These are phyloP conservation scores for Cactoblastis cactorum DNA, from an alignment of 2,888 invertebrate species.

Conservation along the genomic window DNA sequence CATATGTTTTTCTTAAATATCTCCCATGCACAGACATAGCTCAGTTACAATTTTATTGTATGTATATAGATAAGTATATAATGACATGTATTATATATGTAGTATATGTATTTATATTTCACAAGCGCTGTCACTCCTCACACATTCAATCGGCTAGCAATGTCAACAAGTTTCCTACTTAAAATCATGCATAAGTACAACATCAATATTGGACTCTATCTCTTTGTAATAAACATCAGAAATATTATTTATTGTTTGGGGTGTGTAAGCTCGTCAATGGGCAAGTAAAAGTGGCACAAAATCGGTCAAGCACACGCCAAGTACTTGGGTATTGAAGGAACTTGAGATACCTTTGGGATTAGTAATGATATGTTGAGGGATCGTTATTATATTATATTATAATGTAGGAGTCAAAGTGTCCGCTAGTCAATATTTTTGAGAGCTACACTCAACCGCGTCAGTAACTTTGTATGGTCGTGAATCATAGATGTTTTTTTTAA, in stretches of 20 bases:
- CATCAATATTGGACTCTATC: neutral
- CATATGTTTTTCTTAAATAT: no score
- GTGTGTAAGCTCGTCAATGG: constrained; percentile 20
- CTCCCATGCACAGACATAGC: no score
- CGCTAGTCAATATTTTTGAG: no score
- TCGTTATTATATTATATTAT: no score
- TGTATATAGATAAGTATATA: no score
- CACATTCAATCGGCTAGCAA: neutral
- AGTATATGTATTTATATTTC: neutral
- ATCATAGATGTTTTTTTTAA: no score
- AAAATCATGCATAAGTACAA: neutral
- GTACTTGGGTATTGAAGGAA: neutral
- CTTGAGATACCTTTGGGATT: neutral
- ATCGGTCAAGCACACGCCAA: constrained; percentile 32
- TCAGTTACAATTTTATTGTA: no score
- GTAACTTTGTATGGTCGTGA: no score
- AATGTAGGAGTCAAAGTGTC: no score
- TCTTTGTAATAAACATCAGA: neutral
- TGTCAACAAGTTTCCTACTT: neutral
- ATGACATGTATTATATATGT: no score
- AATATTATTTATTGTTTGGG: neutral
- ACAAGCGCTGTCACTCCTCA: neutral
- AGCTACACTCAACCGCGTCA: no score
- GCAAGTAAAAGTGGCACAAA: constrained; percentile 35
- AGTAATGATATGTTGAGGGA: neutral